Conservation (phyloP, 2,797 vertebrate species). For the Cichlasoma orientale region DNA sequence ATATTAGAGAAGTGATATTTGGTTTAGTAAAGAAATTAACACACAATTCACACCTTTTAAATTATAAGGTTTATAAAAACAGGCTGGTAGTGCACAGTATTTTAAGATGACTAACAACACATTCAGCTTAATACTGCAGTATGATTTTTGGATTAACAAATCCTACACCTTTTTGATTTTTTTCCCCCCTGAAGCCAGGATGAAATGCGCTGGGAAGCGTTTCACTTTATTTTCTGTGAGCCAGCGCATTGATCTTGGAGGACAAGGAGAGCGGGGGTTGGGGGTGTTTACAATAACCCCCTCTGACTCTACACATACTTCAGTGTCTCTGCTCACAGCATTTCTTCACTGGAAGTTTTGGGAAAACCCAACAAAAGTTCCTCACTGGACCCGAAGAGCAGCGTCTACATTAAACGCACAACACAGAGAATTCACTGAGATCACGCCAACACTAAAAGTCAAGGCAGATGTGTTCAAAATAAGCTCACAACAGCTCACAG, state of each 20-base stretch:
- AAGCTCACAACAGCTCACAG: background rate
- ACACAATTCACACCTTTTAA: background rate
- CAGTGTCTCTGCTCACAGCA: constrained; percentile 21
- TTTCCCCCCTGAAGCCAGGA: background rate
- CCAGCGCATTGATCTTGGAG: constrained; percentile 55
- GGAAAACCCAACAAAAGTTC: constrained; percentile 54
- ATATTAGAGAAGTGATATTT: background rate
- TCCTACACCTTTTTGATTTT: background rate
- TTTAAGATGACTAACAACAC: background rate
- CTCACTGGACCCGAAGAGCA: background rate
- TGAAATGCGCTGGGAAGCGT: background rate
- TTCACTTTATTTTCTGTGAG: background rate
- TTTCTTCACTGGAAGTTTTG: background rate
- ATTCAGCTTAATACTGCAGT: background rate
- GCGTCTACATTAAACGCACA: background rate
- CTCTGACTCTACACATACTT: constrained; percentile 28
- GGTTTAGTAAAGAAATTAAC: background rate
- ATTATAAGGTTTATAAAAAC: background rate
- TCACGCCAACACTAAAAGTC: background rate
- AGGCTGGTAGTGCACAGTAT: background rate
- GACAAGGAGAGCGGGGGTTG: background rate
- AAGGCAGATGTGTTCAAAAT: constrained; percentile 20
- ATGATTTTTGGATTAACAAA: background rate
- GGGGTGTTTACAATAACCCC: background rate
- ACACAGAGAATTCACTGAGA: background rate